Evolutionary conservation across 2,888 invertebrate species (phyloP), one percentile per base, ranked within the genome.

Genomic region (Hypsopygia costalis): DNA sequence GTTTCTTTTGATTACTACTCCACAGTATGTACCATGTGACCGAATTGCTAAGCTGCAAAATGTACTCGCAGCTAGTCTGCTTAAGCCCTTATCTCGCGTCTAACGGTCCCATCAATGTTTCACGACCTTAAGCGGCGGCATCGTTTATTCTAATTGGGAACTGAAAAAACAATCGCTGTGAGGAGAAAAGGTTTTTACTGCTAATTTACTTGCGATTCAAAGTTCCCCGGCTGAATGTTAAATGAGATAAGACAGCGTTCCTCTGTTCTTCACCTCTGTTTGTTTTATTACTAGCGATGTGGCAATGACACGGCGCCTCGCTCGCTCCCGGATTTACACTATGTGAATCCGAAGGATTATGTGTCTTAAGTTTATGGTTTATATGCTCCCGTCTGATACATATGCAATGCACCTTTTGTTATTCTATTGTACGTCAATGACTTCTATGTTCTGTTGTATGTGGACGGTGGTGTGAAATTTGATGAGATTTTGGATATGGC

Each of bases 81-180:
- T 36, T 20, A 20, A 37, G 21, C 30, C 46, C 55, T 54, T 46
- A 48, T 52, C 53, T 54, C 53, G 44, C 58, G 63, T 62, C 64
- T 70, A 73, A 71, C 58, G 50, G 44, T 37, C 71, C 81, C 78
- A 86, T 86, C 75, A 85, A 86, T 83, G 71, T 85, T 86, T 78
- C 82, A 85, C 66, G 65, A 57, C 55, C 54, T 69, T 69, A 75
- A 77, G 68, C 72, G 72, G 62, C 62, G 59, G 70, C 62, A 62
- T 68, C 73, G 68, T 72, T 80, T 78, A 74, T 70, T 66, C 67
- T 80, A 78, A 82, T 78, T 78, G 76, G 70, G 62, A 81, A 74
- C 63, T 69, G 76, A 73, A 80, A 81, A 81, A 82, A 83, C 77
- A 81, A 81, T 76, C 63, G 65, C 49, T 58, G 56, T 50, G 49